phyloP scores from a whole-genome alignment of 1,140 invertebrate genomes.

The Aphidius ervi region DNA sequence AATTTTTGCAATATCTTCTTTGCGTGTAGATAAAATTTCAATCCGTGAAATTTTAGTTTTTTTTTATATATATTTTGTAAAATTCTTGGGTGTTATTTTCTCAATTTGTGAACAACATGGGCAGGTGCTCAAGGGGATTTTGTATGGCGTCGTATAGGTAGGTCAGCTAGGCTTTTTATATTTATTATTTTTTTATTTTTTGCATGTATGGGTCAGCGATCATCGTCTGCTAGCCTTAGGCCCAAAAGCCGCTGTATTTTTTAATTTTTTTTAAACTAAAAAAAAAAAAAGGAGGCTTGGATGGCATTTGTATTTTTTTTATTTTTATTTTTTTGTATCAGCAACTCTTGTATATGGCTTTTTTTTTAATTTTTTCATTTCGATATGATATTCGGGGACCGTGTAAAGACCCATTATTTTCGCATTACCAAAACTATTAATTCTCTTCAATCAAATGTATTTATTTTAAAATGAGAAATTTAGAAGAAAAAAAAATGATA shows the following conservation, averaged over 20 bases:
- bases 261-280: too few relatives aligned
- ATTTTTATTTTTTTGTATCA: constrained; percentile 3
- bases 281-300: not conserved
- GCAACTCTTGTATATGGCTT: constrained; percentile 19
- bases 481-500: too few relatives aligned
- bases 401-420: constrained; percentile 16
- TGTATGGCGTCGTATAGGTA: constrained; percentile 11
- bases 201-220: constrained; percentile 26
- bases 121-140: too few relatives aligned
- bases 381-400: not conserved
- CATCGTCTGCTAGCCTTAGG: constrained; percentile 18
- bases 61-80: too few relatives aligned
- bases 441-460: constrained; percentile 2
- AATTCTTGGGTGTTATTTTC: not conserved
- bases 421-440: constrained; percentile 14
- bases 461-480: not conserved
- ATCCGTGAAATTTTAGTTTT: too few relatives aligned
- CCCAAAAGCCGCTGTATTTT: not conserved
- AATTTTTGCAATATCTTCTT: too few relatives aligned
- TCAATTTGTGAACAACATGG: not conserved
- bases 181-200: constrained; percentile 18
- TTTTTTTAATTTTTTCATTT: not conserved
- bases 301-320: not conserved
- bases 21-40: too few relatives aligned
- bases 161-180: constrained; percentile 23